Percentiles rank a stretch among this genome's conserved stretches.
Evolutionary conservation across 2,888 invertebrate genomes (phyloP).

Genomic region (Zygaena filipendulae): DNA sequence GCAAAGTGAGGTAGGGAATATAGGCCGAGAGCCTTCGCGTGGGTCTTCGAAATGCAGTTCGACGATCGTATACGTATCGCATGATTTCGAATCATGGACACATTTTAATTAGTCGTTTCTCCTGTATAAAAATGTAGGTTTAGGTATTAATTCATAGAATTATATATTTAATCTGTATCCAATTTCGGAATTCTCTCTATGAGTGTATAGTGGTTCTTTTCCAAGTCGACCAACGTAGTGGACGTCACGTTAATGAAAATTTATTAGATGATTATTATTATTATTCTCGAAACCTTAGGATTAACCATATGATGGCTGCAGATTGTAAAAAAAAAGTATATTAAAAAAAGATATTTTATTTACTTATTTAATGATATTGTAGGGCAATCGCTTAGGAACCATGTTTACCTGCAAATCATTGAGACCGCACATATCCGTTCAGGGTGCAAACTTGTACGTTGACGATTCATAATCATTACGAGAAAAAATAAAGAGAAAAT

Average conservation of each 20-base stretch:
- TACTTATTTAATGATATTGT: conserved; percentile 61
- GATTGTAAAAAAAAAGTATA: conserved; percentile 61
- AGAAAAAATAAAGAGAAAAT: conserved; percentile 22
- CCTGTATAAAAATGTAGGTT: conserved; percentile 61
- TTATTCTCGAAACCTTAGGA: conserved; percentile 59
- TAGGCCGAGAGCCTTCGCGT: conserved; percentile 38
- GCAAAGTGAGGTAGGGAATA: conserved; percentile 29
- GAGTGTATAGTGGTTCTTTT: conserved; percentile 67
- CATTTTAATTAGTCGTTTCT: conserved; percentile 51
- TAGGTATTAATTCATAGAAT: conserved; percentile 64
- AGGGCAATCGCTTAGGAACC: conserved; percentile 55
- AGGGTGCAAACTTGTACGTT: conserved; percentile 39
- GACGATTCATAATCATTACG: conserved; percentile 28
- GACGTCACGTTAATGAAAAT: conserved; percentile 65
- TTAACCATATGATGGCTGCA: conserved; percentile 67
- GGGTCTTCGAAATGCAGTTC: conserved; percentile 61
- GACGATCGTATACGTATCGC: conserved; percentile 65
- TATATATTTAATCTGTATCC: conserved; percentile 67
- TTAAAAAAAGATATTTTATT: conserved; percentile 61
- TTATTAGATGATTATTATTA: conserved; percentile 57
- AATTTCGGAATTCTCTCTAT: conserved; percentile 68
- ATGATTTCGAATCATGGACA: conserved; percentile 62
- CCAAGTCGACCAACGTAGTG: conserved; percentile 68
- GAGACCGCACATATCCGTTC: conserved; percentile 48
- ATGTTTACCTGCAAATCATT: conserved; percentile 32